Conservation (phyloP, 2,113 vertebrate genomes). For the Anseranas semipalmata region DNA sequence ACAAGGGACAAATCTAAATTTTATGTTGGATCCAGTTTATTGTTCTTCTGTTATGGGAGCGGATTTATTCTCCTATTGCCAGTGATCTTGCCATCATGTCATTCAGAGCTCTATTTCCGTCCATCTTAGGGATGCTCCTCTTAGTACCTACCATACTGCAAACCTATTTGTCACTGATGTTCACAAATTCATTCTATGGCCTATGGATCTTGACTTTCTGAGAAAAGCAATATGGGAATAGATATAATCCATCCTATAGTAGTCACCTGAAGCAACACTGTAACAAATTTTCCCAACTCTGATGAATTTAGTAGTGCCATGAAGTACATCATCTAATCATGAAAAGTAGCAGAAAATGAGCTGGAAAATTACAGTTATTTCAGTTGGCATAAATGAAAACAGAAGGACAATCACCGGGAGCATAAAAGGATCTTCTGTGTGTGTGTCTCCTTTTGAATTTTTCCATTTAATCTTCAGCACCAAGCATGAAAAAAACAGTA, state of each 20-base stretch:
- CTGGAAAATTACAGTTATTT: background rate
- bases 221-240: background rate
- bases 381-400: constrained; percentile 37
- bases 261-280: background rate
- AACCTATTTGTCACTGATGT: background rate
- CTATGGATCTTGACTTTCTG: background rate
- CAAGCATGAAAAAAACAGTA: constrained; percentile 33
- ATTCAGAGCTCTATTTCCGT: background rate
- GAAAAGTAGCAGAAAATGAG: background rate
- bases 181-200: background rate
- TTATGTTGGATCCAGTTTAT: background rate
- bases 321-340: background rate
- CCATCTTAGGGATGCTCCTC: background rate
- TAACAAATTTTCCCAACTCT: background rate
- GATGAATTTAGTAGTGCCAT: background rate
- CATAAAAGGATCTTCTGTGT: background rate
- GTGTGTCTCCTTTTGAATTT: background rate
- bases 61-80: background rate
- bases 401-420: constrained; percentile 5
- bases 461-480: constrained; percentile 22
- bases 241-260: background rate
- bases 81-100: background rate
- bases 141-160: background rate
- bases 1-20: background rate
- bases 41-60: background rate